Conservation (phyloP, 1,140 invertebrate species). For the Psix sp. region DNA sequence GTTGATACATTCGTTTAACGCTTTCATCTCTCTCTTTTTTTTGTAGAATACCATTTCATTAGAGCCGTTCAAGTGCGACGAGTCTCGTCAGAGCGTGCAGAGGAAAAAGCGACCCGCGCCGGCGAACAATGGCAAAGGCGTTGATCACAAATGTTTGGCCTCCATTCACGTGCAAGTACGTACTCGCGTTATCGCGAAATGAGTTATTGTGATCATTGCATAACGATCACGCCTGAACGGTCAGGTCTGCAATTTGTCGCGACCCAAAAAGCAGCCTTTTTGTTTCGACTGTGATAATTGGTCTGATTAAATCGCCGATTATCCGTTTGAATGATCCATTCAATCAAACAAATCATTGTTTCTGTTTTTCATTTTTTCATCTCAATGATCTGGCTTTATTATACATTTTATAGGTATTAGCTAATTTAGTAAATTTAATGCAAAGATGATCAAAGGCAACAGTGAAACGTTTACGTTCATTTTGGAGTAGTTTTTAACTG, state of each 20-base stretch:
- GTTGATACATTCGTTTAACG: not conserved
- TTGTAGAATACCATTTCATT: slow-evolving; percentile 75
- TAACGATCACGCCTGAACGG: slow-evolving; percentile 14
- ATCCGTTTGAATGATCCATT: too few relatives aligned
- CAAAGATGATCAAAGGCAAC: too few relatives aligned
- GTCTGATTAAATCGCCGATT: too few relatives aligned
- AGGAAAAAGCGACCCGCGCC: slow-evolving; percentile 35
- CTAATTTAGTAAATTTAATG: too few relatives aligned
- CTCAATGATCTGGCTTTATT: too few relatives aligned
- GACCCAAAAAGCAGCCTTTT: slow-evolving; percentile 16
- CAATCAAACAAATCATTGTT: too few relatives aligned
- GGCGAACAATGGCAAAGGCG: slow-evolving; percentile 78
- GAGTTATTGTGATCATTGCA: slow-evolving; percentile 47
- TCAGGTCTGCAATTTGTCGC: slow-evolving; percentile 13
- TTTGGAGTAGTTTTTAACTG: too few relatives aligned
- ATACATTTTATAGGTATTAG: too few relatives aligned
- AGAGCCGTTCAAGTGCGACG: slow-evolving; percentile 67
- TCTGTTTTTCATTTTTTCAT: too few relatives aligned
- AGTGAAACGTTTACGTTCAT: too few relatives aligned
- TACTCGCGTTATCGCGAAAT: slow-evolving; percentile 21
- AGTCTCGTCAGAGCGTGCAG: slow-evolving; percentile 59
- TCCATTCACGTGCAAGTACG: slow-evolving; percentile 79
- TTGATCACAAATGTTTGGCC: slow-evolving; percentile 74
- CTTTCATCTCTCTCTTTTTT: not conserved
- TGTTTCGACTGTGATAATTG: too few relatives aligned